Evolutionary conservation across 2,888 invertebrate species (phyloP).

Genomic region (Cancer borealis): DNA sequence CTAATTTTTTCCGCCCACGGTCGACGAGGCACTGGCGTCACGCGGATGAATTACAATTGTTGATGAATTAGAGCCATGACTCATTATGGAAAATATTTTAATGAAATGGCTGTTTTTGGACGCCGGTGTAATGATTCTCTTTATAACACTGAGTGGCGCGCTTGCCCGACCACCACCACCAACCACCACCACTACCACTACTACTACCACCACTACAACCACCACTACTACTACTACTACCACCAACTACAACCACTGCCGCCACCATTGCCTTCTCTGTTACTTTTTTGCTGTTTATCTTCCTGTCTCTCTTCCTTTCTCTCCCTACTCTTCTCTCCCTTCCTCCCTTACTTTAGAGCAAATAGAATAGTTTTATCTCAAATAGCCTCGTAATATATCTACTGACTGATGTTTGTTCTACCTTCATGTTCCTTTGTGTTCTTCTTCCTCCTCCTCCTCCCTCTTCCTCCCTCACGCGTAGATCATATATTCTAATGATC

Average conservation of each 20-base stretch:
- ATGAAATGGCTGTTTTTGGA: constrained; percentile 52
- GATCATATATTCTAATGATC: too few species aligned
- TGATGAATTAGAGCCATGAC: constrained; percentile 54
- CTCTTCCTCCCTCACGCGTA: too few species aligned
- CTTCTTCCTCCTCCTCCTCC: too few species aligned
- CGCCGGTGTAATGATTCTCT: constrained; percentile 33
- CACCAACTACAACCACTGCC: neutral
- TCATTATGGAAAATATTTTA: constrained; percentile 56
- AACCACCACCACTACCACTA: neutral
- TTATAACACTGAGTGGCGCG: constrained; percentile 1
- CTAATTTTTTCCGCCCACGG: constrained; percentile 45
- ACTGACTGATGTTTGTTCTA: too few species aligned
- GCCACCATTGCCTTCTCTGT: neutral
- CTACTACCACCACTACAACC: neutral
- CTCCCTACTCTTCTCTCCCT: too few species aligned
- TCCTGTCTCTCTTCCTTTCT: too few species aligned
- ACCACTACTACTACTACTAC: neutral
- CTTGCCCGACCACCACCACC: neutral
- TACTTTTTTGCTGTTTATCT: neutral
- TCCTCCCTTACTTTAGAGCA: too few species aligned
- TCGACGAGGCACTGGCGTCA: constrained; percentile 49
- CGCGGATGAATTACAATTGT: constrained; percentile 56
- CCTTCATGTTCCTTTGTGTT: too few species aligned
- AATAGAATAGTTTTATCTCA: too few species aligned
- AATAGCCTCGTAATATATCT: too few species aligned